Base-by-base conservation (phyloP, 2,797 vertebrate genomes). In the Thalassophryne amazonica region DNA sequence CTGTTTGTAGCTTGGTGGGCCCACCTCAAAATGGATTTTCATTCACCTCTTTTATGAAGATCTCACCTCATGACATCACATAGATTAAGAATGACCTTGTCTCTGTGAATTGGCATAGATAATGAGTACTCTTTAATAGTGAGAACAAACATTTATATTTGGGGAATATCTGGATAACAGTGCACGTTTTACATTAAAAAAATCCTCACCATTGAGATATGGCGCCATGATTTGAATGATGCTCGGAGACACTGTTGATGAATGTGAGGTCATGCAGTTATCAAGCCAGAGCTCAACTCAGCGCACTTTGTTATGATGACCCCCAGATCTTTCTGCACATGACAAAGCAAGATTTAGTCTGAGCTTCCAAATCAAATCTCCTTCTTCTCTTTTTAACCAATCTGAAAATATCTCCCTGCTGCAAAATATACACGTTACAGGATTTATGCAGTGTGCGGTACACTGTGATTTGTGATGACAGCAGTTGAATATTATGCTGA, bases 401-500 rank as follows among this genome's bases (percentile, higher is more conserved):
- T 73, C 61, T 52, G 46, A 67, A 76, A 75, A 71, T 42, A 78
- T 57, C 55, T 65, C 32, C 40, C 25, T 59, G 33, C 58, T 47
- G 58, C 61, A 76, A 49, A 70, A 77, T 70, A 78, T n/a, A n/a
- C n/a, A n/a, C 84, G 67, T 72, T 60, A 46, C 46, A 34, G 47
- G 62, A 50, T 72, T 63, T 76, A 78, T 76, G 59, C 54, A 21
- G 61, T 25, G 56, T 10, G 21, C 41, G 4, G 50, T 36, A 12
- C 13, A 3, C 62, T 34, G 38, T 83, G 80, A 85, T 85, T 81
- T 77, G 73, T 57, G 78, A 55, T 68, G 80, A 78, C 80, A 81
- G 77, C 55, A 56, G 60, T 35, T 62, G 66, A 73, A 83, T 82
- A 83, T 87, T 84, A 82, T 53, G 27, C 66, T 78, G 80, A 80